phyloP scores from a whole-genome alignment of 1,140 invertebrate genomes.

The Drosophila tristis region DNA sequence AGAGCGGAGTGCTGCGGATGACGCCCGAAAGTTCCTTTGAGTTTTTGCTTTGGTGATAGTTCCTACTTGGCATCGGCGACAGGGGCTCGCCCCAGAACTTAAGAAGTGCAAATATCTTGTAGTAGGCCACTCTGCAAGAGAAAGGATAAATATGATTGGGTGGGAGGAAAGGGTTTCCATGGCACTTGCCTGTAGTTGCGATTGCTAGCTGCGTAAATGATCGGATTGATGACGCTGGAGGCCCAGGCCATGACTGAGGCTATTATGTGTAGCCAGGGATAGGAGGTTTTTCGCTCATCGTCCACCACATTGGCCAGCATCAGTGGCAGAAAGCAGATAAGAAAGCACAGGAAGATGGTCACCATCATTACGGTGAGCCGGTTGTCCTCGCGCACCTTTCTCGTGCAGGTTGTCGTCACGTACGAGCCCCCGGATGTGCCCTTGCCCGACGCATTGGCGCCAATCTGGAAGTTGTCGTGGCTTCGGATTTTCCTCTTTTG shows the following conservation, averaged over 20 bases:
- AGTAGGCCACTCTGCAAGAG: slow-evolving; percentile 72
- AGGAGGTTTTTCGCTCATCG: slow-evolving; percentile 87
- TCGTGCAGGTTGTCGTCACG: slow-evolving; percentile 62
- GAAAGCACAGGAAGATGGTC: slow-evolving; percentile 93
- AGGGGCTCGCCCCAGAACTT: slow-evolving; percentile 83
- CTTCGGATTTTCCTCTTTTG: slow-evolving; percentile 88
- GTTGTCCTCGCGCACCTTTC: slow-evolving; percentile 88
- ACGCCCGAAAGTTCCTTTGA: slow-evolving; percentile 80
- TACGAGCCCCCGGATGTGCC: slow-evolving; percentile 52
- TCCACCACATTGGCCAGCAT: slow-evolving; percentile 94
- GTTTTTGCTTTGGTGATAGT: slow-evolving; percentile 82
- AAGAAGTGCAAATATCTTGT: slow-evolving; percentile 73
- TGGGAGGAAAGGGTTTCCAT: neutral
- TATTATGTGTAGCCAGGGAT: slow-evolving; percentile 90
- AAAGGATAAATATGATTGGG: neutral
- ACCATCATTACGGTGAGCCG: slow-evolving; percentile 93
- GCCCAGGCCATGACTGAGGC: slow-evolving; percentile 94
- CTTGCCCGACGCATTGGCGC: slow-evolving; percentile 48
- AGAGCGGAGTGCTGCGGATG: slow-evolving; percentile 78
- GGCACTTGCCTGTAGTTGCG: slow-evolving; percentile 88
- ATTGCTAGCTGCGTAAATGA: slow-evolving; percentile 94
- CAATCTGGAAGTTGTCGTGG: slow-evolving; percentile 72
- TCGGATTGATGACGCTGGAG: slow-evolving; percentile 93
- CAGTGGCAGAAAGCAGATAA: slow-evolving; percentile 92
- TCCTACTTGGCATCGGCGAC: slow-evolving; percentile 82